Base-by-base conservation (phyloP, 2,888 invertebrate genomes). In the Endomychus coccineus region DNA sequence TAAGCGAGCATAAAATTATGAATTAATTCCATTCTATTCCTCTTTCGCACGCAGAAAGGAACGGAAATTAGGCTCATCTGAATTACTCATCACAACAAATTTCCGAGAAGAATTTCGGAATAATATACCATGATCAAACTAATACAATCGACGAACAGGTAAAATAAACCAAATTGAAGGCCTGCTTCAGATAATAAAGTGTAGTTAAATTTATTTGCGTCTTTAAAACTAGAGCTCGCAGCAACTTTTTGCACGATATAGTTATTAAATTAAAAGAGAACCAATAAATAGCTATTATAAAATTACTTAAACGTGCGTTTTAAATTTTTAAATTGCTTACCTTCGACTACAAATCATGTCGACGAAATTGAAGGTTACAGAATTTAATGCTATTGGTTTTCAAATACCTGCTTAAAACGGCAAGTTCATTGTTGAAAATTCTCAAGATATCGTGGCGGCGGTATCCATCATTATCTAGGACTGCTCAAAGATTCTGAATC, bases 321-420 rank as follows among this genome's bases (percentile, higher is more conserved):
- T 4, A 25, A 21, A 11, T 3, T 10, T 1, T n/a, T 24, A 15
- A n/a, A 22, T 3, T 16, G 32, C 13, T 25, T 33, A 16, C 3
- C 23, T 29, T 24, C 29, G 23, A 10, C 29, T 10, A 36, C 36
- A 36, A 36, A 36, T 36, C 36, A 36, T 36, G 23, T 17, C 11
- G 29, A 15, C 9, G 15, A 23, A 23, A 32, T 32, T 22, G 11
- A 32, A 11, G 30, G 13, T 28, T 19, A 16, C 16, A 15, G 7
- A 16, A 10, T 11, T n/a, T 24, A 5, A 16, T 28, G 21, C 35
- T 35, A 35, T 36, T 28, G 36, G 23, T 21, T 22, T 29, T 36
- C 23, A 29, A 28, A 23, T 16, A 27, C n/a, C n/a, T n/a, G n/a
- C 16, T 23, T 10, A 7, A 29, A 23, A 23, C 16, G 12, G 6